Conservation (phyloP, 2,113 vertebrate species). For the Podarcis cretensis region DNA sequence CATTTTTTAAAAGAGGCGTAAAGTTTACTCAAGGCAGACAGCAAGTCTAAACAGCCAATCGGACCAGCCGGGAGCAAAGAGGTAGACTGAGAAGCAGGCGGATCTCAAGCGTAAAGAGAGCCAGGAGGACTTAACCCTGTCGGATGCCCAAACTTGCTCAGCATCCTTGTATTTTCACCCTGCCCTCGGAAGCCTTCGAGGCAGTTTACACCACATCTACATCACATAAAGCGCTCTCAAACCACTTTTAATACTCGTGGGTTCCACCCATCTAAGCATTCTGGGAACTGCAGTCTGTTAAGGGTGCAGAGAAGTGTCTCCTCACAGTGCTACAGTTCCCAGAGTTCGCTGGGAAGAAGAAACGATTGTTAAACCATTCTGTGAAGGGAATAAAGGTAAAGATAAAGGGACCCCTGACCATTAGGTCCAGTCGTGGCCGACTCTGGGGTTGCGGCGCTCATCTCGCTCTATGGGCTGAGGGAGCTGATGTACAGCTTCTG, state of each 20-base stretch:
- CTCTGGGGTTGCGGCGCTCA: too few relatives aligned
- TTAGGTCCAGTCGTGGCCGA: too few relatives aligned
- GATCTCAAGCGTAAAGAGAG: background rate
- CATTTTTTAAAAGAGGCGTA: background rate
- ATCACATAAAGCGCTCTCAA: background rate
- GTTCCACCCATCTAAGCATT: too few relatives aligned
- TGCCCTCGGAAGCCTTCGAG: background rate
- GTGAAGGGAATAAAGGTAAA: too few relatives aligned
- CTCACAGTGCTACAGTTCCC: background rate
- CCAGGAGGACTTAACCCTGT: background rate
- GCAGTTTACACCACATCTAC: background rate
- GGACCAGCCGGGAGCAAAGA: background rate
- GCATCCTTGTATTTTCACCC: background rate
- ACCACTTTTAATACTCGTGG: too few relatives aligned
- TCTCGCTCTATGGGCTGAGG: too few relatives aligned
- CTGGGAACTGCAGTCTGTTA: background rate
- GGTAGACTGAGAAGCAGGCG: background rate
- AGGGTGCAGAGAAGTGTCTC: too few relatives aligned
- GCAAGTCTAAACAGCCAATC: conserved; percentile 67
- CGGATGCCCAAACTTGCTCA: background rate
- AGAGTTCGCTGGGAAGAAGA: background rate
- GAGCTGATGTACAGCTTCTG: too few relatives aligned
- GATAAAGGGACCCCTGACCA: too few relatives aligned
- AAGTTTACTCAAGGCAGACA: conserved; percentile 64
- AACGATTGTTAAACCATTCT: too few relatives aligned